phyloP scores from a whole-genome alignment of 2,797 vertebrate genomes.

The Sphenodon punctatus region DNA sequence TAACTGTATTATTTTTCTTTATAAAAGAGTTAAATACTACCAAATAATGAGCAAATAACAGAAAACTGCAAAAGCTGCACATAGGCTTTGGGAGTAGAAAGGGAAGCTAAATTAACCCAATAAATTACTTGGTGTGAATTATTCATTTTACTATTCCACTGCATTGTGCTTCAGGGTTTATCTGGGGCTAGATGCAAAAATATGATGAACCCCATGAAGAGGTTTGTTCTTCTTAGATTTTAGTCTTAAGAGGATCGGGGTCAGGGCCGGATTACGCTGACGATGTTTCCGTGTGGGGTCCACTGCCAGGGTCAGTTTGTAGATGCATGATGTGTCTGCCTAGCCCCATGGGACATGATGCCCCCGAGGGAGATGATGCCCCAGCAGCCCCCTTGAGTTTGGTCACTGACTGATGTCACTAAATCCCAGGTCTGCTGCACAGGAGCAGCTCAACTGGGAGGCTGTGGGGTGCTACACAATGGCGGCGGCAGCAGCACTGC shows the following conservation, averaged over 20 bases:
- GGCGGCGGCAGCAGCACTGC: too few relatives aligned
- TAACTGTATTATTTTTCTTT: conserved; percentile 30
- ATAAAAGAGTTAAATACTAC: conserved; percentile 54
- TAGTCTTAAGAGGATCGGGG: accelerated
- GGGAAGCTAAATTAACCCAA: conserved; percentile 59
- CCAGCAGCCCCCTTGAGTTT: too few relatives aligned
- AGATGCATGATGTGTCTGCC: too few relatives aligned
- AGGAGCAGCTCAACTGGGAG: too few relatives aligned
- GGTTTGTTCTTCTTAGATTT: not conserved
- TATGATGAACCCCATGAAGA: not conserved
- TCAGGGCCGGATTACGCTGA: too few relatives aligned
- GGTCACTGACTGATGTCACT: too few relatives aligned
- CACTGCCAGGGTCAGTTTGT: too few relatives aligned
- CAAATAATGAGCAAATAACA: conserved; percentile 52
- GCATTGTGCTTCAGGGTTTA: conserved; percentile 29
- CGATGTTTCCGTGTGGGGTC: too few relatives aligned
- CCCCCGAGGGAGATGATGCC: too few relatives aligned
- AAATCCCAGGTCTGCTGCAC: too few relatives aligned
- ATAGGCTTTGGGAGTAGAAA: conserved; percentile 10
- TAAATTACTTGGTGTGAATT: conserved; percentile 33
- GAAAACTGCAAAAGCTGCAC: conserved; percentile 63
- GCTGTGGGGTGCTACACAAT: too few relatives aligned
- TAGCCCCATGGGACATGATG: too few relatives aligned
- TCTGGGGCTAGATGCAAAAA: conserved; percentile 7
- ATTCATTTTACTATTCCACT: conserved; percentile 36